These are phyloP conservation scores for Amazonetta brasiliensis DNA, from an alignment of 2,797 vertebrate genomes.

Conservation along the genomic window DNA sequence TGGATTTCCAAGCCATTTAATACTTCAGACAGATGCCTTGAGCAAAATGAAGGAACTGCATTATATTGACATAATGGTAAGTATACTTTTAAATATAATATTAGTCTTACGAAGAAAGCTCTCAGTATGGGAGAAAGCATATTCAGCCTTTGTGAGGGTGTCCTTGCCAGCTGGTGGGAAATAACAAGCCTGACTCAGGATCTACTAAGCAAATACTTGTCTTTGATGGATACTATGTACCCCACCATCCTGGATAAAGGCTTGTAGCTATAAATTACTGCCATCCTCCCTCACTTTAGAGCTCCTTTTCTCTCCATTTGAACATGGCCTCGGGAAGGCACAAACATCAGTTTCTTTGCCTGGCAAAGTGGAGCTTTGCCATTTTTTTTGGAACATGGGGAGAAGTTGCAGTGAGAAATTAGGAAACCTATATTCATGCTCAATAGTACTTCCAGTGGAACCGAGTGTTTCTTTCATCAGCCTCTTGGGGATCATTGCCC, in stretches of 20 bases:
- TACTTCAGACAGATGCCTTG: neutral
- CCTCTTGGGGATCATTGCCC: neutral
- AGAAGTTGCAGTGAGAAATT: neutral
- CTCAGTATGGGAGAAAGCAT: neutral
- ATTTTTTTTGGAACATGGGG: neutral
- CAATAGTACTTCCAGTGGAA: neutral
- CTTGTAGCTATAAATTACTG: neutral
- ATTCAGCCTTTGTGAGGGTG: neutral
- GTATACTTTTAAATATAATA: conserved; percentile 12
- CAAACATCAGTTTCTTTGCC: neutral
- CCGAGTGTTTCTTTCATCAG: neutral
- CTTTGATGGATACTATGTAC: neutral
- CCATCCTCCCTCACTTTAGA: neutral
- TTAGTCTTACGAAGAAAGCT: conserved; percentile 1
- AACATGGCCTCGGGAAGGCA: neutral
- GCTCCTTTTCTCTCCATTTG: neutral
- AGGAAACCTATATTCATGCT: neutral
- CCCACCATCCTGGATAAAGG: neutral
- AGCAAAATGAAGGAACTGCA: neutral
- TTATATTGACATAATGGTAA: neutral
- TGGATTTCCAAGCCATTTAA: neutral
- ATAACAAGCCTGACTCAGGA: conserved; percentile 8
- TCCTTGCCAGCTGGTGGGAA: conserved; percentile 35
- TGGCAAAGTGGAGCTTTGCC: neutral
- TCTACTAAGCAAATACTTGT: neutral